phyloP scores from a whole-genome alignment of 2,113 vertebrate species.

The Engraulis encrasicolus region DNA sequence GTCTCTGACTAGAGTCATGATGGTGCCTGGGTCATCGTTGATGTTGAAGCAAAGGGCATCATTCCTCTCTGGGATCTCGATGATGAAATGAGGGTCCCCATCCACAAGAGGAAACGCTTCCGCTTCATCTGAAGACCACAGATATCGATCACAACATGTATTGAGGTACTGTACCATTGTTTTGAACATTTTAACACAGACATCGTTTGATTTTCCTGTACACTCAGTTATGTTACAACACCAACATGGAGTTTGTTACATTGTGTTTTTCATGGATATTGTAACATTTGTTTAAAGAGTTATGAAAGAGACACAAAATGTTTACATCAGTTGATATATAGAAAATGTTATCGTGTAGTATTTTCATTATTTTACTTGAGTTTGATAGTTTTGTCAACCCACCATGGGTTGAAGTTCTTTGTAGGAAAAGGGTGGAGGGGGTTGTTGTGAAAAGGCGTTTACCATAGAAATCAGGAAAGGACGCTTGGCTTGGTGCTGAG shows the following conservation, averaged over 20 bases:
- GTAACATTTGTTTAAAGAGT: too few relatives aligned
- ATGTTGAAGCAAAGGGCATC: conserved; percentile 94
- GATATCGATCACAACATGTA: background rate
- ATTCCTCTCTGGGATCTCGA: conserved; percentile 79
- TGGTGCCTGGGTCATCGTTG: conserved; percentile 82
- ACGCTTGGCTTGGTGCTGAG: background rate
- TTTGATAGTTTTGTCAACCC: too few relatives aligned
- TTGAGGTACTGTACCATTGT: background rate
- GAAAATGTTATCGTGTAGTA: too few relatives aligned
- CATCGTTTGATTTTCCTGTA: background rate
- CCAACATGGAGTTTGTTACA: background rate
- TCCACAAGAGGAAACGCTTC: conserved; percentile 76
- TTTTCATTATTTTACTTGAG: too few relatives aligned
- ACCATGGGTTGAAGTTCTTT: background rate
- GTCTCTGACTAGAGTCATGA: conserved; percentile 86
- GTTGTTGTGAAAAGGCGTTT: background rate
- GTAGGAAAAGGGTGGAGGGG: background rate
- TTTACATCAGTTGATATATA: background rate
- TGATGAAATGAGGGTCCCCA: conserved; percentile 93
- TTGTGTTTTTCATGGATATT: too few relatives aligned
- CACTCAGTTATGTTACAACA: background rate
- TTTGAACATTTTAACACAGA: background rate
- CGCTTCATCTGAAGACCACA: background rate
- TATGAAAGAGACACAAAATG: too few relatives aligned
- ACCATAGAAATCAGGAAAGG: background rate